phyloP scores from a whole-genome alignment of 2,888 invertebrate species.

The Elaeidobius kamerunicus region DNA sequence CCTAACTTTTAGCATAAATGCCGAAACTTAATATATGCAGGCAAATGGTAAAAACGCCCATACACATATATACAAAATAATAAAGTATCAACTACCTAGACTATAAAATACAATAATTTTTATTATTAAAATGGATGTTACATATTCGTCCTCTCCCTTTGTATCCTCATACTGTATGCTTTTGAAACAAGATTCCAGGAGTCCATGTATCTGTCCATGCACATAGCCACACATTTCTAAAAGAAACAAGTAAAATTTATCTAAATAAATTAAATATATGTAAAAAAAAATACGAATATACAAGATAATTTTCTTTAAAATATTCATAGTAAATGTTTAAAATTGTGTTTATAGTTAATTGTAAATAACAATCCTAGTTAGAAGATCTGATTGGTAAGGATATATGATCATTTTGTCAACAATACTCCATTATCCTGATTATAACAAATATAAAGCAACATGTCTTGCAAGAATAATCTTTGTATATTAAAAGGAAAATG shows the following conservation, averaged over 20 bases:
- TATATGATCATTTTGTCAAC: too few relatives aligned
- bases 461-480: too few relatives aligned
- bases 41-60: conserved; percentile 31
- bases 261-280: conserved; percentile 35
- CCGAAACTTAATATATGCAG: conserved; percentile 4
- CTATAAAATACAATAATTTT: conserved; percentile 16
- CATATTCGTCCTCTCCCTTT: conserved; percentile 31
- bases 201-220: conserved; percentile 98
- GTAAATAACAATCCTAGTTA: too few relatives aligned
- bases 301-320: too few relatives aligned
- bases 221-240: conserved; percentile 96
- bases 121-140: conserved; percentile 16
- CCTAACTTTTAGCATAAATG: conserved; percentile 7
- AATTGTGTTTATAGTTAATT: too few relatives aligned
- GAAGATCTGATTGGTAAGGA: too few relatives aligned
- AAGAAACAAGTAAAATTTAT: too few relatives aligned
- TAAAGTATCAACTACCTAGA: conserved; percentile 18
- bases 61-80: conserved; percentile 18
- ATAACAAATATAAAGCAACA: too few relatives aligned
- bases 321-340: too few relatives aligned
- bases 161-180: conserved; percentile 63
- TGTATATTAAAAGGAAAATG: too few relatives aligned
- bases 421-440: too few relatives aligned
- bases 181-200: conserved; percentile 90
- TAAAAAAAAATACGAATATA: conserved; percentile 2